Conservation (phyloP, 1,140 invertebrate genomes). For the Drosophila sturtevanti region DNA sequence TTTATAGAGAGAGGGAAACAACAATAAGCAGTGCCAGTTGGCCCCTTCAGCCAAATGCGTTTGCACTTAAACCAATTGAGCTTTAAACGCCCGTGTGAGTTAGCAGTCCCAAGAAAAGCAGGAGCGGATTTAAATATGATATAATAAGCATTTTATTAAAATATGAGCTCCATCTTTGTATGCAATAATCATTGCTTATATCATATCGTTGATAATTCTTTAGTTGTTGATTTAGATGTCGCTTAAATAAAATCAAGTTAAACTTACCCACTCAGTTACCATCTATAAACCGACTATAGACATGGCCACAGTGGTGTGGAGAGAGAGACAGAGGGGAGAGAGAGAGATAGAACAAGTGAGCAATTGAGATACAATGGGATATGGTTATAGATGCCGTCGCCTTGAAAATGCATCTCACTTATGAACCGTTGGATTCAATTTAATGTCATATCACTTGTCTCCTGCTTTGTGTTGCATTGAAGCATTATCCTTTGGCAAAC, state of each 20-base stretch:
- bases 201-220: too few species aligned
- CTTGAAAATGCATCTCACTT: conserved; percentile 55
- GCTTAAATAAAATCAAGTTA: too few species aligned
- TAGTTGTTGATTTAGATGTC: too few species aligned
- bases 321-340: too few species aligned
- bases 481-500: conserved; percentile 57
- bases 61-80: conserved; percentile 70
- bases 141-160: too few species aligned
- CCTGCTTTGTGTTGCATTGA: conserved; percentile 13
- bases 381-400: conserved; percentile 35
- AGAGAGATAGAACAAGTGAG: conserved; percentile 15
- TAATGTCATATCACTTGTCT: conserved; percentile 29
- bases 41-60: conserved; percentile 41
- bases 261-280: too few species aligned
- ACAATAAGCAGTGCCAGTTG: conserved; percentile 15
- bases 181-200: too few species aligned
- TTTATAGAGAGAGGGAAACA: conserved; percentile 9
- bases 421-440: conserved; percentile 48
- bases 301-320: too few species aligned
- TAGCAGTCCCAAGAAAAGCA: not conserved
- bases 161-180: too few species aligned
- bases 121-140: not conserved
- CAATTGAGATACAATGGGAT: conserved; percentile 55
- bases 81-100: conserved; percentile 61
- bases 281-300: too few species aligned